These are phyloP conservation scores for Calosoma granatense DNA, from an alignment of 1,140 invertebrate genomes.

Conservation along the genomic window DNA sequence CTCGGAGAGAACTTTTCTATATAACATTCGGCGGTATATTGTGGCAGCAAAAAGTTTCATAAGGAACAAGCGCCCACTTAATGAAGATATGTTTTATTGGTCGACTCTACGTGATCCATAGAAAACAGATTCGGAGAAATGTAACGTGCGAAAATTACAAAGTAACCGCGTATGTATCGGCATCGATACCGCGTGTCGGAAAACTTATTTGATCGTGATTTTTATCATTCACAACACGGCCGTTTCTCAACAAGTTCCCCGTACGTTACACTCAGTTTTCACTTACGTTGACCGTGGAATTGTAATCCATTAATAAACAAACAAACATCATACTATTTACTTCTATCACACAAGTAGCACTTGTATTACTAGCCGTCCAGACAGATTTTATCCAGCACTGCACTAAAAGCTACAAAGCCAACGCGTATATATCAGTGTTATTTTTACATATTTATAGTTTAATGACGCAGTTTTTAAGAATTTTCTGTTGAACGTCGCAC, in stretches of 20 bases:
- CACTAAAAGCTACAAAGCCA: too few relatives aligned
- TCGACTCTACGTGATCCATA: background rate
- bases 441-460: too few relatives aligned
- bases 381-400: too few relatives aligned
- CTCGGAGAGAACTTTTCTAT: background rate
- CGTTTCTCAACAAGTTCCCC: background rate
- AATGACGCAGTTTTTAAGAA: too few relatives aligned
- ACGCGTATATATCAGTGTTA: too few relatives aligned
- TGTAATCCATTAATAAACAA: too few relatives aligned
- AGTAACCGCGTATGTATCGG: background rate
- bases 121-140: background rate
- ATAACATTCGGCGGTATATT: background rate
- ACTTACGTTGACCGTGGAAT: too few relatives aligned
- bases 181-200: background rate
- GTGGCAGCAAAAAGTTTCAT: conserved; percentile 1
- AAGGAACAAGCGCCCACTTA: conserved; percentile 5
- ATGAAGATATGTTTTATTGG: conserved; percentile 9
- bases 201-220: background rate
- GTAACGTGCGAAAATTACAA: background rate
- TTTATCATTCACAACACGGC: background rate
- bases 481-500: too few relatives aligned
- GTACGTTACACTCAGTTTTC: background rate
- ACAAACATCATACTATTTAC: too few relatives aligned
- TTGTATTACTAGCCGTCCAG: too few relatives aligned
- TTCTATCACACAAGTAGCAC: too few relatives aligned